phyloP scores from a whole-genome alignment of 1,140 invertebrate genomes.

The Antheraea mylitta region DNA sequence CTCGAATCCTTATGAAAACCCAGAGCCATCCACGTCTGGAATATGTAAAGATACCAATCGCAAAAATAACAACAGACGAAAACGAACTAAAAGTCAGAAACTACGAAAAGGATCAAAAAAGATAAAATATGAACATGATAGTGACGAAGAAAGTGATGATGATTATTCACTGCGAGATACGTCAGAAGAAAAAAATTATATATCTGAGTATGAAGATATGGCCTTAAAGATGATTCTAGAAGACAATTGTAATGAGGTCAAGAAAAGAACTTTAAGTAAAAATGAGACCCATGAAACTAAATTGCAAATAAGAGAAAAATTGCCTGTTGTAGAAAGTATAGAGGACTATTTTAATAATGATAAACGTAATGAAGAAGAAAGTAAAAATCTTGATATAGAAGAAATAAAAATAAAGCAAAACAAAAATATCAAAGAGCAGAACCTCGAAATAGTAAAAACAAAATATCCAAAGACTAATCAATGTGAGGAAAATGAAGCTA shows the following conservation, averaged over 20 bases:
- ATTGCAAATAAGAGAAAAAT: neutral
- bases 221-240: neutral
- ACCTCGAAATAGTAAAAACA: no score
- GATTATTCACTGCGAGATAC: no score
- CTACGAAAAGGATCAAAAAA: neutral
- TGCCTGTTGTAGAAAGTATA: neutral
- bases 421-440: no score
- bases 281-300: neutral
- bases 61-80: neutral
- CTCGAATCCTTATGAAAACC: neutral
- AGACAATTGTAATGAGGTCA: neutral
- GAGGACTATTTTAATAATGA: neutral
- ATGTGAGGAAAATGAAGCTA: neutral
- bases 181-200: no score
- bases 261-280: neutral
- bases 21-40: neutral
- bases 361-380: neutral
- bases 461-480: no score
- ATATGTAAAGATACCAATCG: neutral
- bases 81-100: neutral
- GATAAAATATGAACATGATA: neutral
- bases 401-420: no score
- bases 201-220: no score
- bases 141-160: no score
- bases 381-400: neutral